Evolutionary conservation across 53 echinoderm and acorn worm species (phyloP).

Genomic region (Holothuria scabra): DNA sequence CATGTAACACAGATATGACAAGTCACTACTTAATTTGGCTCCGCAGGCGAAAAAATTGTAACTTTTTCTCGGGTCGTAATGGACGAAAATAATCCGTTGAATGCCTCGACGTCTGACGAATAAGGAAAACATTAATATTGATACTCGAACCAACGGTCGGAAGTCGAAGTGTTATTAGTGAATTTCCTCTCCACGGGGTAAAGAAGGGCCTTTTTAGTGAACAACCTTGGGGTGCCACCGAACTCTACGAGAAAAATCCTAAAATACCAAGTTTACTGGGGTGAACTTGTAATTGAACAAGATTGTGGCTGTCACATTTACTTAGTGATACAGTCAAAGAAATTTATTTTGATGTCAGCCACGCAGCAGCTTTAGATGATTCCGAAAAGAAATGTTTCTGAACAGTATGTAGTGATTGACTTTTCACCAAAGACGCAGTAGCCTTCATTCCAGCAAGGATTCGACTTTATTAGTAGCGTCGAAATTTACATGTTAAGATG

Average conservation of each 20-base stretch:
- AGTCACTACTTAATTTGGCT: no score
- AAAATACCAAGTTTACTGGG: constrained; percentile 6
- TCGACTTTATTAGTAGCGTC: no score
- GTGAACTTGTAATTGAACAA: constrained; percentile 20
- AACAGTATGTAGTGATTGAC: no score
- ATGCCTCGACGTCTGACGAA: neutral
- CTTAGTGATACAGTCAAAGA: constrained; percentile 4
- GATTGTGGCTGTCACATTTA: constrained; percentile 34
- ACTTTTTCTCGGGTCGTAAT: neutral
- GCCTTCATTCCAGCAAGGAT: no score
- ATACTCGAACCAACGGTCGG: constrained; percentile 23
- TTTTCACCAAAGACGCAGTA: no score
- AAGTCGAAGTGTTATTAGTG: constrained; percentile 20
- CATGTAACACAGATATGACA: no score
- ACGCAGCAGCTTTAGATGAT: no score
- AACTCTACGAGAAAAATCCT: constrained; percentile 9
- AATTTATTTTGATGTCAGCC: no score
- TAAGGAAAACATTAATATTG: constrained; percentile 5
- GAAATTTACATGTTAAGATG: no score
- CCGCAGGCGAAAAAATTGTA: no score
- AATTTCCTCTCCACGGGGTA: constrained; percentile 25
- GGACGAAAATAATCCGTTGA: neutral
- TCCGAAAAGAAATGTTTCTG: no score
- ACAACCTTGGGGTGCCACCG: constrained; percentile 29
- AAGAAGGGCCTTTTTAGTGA: constrained; percentile 20